Evolutionary conservation across 1,140 invertebrate species (phyloP).

Genomic region (Riptortus pedestris): DNA sequence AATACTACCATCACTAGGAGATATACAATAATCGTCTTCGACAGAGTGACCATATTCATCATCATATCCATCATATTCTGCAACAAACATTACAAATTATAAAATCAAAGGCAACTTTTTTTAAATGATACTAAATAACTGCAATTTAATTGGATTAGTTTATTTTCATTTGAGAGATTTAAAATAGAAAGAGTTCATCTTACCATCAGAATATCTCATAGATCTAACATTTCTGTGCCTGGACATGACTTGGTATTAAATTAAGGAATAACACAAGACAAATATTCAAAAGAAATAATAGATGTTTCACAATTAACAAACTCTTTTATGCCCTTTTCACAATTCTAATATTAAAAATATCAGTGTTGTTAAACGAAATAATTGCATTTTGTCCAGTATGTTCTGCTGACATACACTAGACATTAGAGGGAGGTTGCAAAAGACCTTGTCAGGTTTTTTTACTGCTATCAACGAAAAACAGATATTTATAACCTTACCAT

Average conservation of each 20-base stretch:
- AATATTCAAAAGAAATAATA: too few species aligned
- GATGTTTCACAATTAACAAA: too few species aligned
- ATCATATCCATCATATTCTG: slow-evolving; percentile 82
- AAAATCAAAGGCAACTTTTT: slow-evolving; percentile 22
- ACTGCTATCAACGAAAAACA: neutral
- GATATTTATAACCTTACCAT: slow-evolving; percentile 13
- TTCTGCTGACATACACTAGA: too few species aligned
- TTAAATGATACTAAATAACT: too few species aligned
- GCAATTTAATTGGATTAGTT: slow-evolving; percentile 27
- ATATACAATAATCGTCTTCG: slow-evolving; percentile 80
- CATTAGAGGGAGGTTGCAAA: too few species aligned
- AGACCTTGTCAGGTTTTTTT: too few species aligned
- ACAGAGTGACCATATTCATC: slow-evolving; percentile 87
- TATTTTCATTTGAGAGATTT: neutral
- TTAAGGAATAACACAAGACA: too few species aligned
- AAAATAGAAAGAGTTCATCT: slow-evolving; percentile 21
- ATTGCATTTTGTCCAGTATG: too few species aligned
- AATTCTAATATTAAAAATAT: too few species aligned
- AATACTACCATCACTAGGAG: slow-evolving; percentile 62
- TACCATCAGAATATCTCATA: slow-evolving; percentile 62
- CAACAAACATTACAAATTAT: too few species aligned
- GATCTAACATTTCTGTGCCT: slow-evolving; percentile 64
- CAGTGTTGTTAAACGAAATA: too few species aligned
- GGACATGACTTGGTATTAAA: slow-evolving; percentile 60
- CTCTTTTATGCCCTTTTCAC: too few species aligned